Conservation (phyloP, 2,113 vertebrate genomes). For the Oryzias woworae region DNA sequence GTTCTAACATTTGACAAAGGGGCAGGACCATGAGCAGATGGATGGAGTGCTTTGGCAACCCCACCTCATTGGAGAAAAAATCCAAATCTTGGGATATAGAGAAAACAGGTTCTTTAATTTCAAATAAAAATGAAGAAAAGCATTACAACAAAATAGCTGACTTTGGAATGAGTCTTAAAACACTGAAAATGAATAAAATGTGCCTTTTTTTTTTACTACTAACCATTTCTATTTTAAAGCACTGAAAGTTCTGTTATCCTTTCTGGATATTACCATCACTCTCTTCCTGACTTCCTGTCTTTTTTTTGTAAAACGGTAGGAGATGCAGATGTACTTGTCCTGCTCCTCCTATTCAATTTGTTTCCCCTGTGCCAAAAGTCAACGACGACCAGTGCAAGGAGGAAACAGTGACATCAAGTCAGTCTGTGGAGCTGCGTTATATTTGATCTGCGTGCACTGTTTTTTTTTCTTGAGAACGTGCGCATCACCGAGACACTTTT, state of each 20-base stretch:
- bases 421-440: too few species aligned
- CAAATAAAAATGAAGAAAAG: not conserved
- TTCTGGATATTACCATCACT: too few species aligned
- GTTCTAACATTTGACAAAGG: too few species aligned
- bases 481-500: not conserved
- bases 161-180: not conserved
- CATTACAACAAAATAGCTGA: not conserved
- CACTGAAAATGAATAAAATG: too few species aligned
- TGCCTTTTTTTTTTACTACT: too few species aligned
- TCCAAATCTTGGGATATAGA: too few species aligned
- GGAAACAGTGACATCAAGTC: too few species aligned
- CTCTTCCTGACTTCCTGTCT: too few species aligned
- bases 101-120: not conserved
- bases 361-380: not conserved
- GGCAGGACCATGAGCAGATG: not conserved
- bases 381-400: too few species aligned
- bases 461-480: not conserved
- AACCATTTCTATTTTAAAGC: too few species aligned
- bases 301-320: not conserved
- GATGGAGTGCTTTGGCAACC: not conserved
- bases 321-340: not conserved
- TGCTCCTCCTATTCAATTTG: constrained; percentile 1
- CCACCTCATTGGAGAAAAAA: not conserved
- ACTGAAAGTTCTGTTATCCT: too few species aligned
- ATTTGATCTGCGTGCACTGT: not conserved